Evolutionary conservation across 2,113 vertebrate genomes (phyloP), one percentile per base, ranked within the genome.

Genomic region (Otolemur garnettii): DNA sequence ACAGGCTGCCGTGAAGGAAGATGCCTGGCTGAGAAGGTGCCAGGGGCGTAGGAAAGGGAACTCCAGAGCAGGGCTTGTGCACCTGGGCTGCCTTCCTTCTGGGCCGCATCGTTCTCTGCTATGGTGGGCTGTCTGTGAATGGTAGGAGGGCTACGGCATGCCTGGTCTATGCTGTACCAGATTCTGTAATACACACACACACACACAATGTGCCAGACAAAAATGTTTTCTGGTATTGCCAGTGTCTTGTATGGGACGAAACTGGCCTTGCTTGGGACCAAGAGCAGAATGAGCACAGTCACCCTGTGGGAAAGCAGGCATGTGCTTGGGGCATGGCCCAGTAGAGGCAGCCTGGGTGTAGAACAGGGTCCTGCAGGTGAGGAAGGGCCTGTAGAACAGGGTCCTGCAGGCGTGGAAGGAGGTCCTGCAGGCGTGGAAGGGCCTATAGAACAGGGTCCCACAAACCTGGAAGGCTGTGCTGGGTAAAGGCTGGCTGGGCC

Each of bases 151-250:
- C 33, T 55, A 18, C 42, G 21, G 45, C 2, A 11, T 22, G 10
- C 21, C 21, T 45, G 6, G 14, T 5, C 66, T 74, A 33, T 21
- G 14, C 62, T 38, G 0, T 11, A 10, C 24, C 26, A 10, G n/a
- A 19, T 24, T 28, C 22, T 1, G 1, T 2, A 17, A 28, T 53
- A 0, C 14, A n/a, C 7, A n/a, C 9, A 4, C 33, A 22, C 18
- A 24, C 14, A 1, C 38, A 33, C 12, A 35, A 14, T 19, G 68
- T 11, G 93, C 66, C n/a, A 57, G 10, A 21, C 55, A 24, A 24
- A 62, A 24, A 0, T 19, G 15, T 62, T 17, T 13, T 35, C 59
- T 5, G 50, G 17, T 14, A 2, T 17, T 8, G 35, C 71, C 21
- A 13, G 3, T 1, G 0, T 59, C 59, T 45, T 12, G 28, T 30